Conservation (phyloP, 2,113 vertebrate genomes). For the Mus spicilegus region DNA sequence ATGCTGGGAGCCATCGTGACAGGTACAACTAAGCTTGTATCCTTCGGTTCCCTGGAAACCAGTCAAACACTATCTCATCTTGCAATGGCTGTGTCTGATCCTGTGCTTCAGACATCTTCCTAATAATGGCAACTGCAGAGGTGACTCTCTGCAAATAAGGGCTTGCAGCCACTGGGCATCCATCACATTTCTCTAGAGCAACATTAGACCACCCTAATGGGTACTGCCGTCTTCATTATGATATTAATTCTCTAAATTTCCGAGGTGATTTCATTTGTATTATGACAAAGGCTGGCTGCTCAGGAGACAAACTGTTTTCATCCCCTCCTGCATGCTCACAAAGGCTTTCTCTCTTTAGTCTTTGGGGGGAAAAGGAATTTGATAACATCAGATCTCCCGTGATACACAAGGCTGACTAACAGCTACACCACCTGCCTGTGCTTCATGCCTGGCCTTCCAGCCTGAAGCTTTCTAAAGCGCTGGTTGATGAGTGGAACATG, state of each 20-base stretch:
- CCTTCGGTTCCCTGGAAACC: slow-evolving; percentile 94
- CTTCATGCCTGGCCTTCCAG: slow-evolving; percentile 88
- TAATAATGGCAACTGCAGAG: slow-evolving; percentile 98
- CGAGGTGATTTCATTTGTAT: slow-evolving; percentile 97
- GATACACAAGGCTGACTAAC: slow-evolving; percentile 92
- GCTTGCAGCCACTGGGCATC: slow-evolving; percentile 95
- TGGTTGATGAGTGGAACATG: slow-evolving; percentile 86
- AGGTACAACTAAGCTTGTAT: slow-evolving; percentile 91
- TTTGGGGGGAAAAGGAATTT: slow-evolving; percentile 92
- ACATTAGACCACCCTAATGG: slow-evolving; percentile 98
- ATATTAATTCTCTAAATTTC: slow-evolving; percentile 98
- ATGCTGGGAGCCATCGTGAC: slow-evolving; percentile 93
- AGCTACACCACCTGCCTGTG: slow-evolving; percentile 92
- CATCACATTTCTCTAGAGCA: slow-evolving; percentile 96
- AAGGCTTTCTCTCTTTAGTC: slow-evolving; percentile 88
- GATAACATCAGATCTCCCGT: slow-evolving; percentile 93
- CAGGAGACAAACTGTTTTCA: slow-evolving; percentile 95
- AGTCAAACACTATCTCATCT: slow-evolving; percentile 96
- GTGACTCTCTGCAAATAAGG: slow-evolving; percentile 98
- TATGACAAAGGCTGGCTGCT: slow-evolving; percentile 94
- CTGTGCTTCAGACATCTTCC: slow-evolving; percentile 93
- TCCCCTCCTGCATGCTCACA: slow-evolving; percentile 90
- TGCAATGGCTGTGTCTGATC: slow-evolving; percentile 92
- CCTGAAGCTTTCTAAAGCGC: slow-evolving; percentile 86
- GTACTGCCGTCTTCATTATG: slow-evolving; percentile 96